A percentile compares a stretch with the other conserved stretches of the same genome.
These are phyloP conservation scores for Myodes glareolus DNA, from an alignment of 2,113 vertebrate genomes.

Conservation along the genomic window DNA sequence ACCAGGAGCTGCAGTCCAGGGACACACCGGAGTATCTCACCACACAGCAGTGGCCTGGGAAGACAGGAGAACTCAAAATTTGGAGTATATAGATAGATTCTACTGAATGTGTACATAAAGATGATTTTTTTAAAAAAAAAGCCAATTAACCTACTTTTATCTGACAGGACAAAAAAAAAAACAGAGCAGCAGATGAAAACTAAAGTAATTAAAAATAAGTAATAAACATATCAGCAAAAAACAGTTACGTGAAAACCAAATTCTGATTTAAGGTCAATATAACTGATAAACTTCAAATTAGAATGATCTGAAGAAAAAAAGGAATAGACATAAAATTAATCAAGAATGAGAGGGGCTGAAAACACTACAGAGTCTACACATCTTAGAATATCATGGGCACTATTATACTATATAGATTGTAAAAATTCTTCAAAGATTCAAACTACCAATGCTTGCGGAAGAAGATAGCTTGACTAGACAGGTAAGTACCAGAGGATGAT, in stretches of 20 bases:
- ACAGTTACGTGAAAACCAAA: background rate
- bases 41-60: background rate
- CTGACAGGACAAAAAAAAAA: background rate
- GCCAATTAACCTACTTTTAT: background rate
- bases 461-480: background rate
- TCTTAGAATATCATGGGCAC: background rate
- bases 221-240: background rate
- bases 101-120: background rate
- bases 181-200: background rate
- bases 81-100: background rate
- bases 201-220: background rate
- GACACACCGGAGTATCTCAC: background rate
- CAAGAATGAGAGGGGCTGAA: background rate
- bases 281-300: constrained; percentile 14
- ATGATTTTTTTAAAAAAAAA: background rate
- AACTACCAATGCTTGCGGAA: background rate
- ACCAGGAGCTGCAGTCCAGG: background rate
- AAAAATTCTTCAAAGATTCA: background rate
- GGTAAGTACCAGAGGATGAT: background rate
- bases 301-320: background rate
- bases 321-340: background rate
- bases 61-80: background rate
- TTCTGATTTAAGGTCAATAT: background rate
- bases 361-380: background rate
- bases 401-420: background rate